Base-by-base conservation (phyloP, 2,797 vertebrate species). In the Sorex maritimensis region DNA sequence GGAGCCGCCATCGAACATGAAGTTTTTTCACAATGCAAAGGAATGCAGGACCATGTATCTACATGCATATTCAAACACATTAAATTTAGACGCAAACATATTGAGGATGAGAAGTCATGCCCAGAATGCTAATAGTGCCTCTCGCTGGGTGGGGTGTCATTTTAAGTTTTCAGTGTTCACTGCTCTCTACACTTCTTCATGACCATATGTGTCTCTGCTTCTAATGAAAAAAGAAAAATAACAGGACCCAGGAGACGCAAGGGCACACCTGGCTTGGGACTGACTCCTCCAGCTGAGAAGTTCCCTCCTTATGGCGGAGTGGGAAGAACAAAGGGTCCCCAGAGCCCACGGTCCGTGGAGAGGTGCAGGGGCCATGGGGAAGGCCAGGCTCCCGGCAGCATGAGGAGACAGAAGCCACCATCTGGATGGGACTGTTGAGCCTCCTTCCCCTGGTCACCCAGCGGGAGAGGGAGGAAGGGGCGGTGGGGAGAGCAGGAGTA, bases 351-450 rank as follows among this genome's bases (percentile, higher is more conserved):
- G 44, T 52, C 65, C 72, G 3, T 1, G 2, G 44, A 63, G 71
- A 38, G 44, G 49, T 69, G 49, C 71, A 1, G 80, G 4, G 5
- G 84, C 72, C 58, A 2, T 34, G 0, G 4, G 68, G 81, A 1
- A 38, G 28, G 73, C 79, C 38, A n/a, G 71, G 74, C 94, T 96
- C 96, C 94, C 96, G 95, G 83, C 74, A 46, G 84, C 88, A 0
- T 67, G 81, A 10, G 55, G 88, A 77, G 52, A 58, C 12, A 0
- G 12, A 58, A 83, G 74, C 92, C 89, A 28, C 92, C 96, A 83
- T 94, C 91, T 94, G 91, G 90, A 52, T 75, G 73, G 85, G 86
- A 79, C 92, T 89, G 94, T 91, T 68, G 23, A 4, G 81, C 4
- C 9, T 68, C 71, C 65, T 80, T 91, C 81, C 93, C 91, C 94